A percentile compares a stretch with the other conserved stretches of the same genome.
Evolutionary conservation across 1,140 invertebrate genomes (phyloP).

Genomic region (Telenomus remus): DNA sequence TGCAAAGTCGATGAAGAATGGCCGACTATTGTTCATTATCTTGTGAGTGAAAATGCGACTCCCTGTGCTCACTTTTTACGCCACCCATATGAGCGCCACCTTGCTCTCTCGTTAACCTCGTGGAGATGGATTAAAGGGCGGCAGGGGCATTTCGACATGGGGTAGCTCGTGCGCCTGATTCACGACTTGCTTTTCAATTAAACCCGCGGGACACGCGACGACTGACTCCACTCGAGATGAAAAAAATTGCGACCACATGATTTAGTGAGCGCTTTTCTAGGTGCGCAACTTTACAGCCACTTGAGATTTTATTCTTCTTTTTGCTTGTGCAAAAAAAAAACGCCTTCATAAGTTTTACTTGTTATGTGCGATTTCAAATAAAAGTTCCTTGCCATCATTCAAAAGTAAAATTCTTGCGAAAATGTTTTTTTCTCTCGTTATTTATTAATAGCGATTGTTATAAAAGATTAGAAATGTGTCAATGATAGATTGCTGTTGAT

Average conservation of each 20-base stretch:
- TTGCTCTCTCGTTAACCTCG: conserved; percentile 53
- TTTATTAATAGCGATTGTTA: too few relatives aligned
- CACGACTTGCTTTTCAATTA: conserved; percentile 54
- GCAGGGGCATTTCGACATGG: conserved; percentile 28
- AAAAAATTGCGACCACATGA: conserved; percentile 56
- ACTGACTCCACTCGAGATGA: conserved; percentile 25
- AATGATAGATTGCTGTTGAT: too few relatives aligned
- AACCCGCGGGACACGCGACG: conserved; percentile 41
- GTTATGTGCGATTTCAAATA: conserved; percentile 11
- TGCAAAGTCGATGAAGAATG: conserved; percentile 44
- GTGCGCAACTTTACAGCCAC: conserved; percentile 34
- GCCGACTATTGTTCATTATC: conserved; percentile 59
- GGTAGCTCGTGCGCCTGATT: conserved; percentile 35
- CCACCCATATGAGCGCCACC: conserved; percentile 25
- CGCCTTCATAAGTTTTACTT: conserved; percentile 12
- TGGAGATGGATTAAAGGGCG: conserved; percentile 49
- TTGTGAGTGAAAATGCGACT: conserved; percentile 44
- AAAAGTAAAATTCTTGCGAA: too few relatives aligned
- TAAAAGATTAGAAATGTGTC: too few relatives aligned
- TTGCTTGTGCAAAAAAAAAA: conserved; percentile 1
- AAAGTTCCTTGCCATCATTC: too few relatives aligned
- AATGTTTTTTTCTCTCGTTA: too few relatives aligned
- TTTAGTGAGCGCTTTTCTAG: conserved; percentile 46
- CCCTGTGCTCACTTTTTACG: conserved; percentile 34
- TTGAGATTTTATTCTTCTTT: conserved; percentile 44